Conservation (phyloP, 2,797 vertebrate species). For the Sebastes trivittatus region DNA sequence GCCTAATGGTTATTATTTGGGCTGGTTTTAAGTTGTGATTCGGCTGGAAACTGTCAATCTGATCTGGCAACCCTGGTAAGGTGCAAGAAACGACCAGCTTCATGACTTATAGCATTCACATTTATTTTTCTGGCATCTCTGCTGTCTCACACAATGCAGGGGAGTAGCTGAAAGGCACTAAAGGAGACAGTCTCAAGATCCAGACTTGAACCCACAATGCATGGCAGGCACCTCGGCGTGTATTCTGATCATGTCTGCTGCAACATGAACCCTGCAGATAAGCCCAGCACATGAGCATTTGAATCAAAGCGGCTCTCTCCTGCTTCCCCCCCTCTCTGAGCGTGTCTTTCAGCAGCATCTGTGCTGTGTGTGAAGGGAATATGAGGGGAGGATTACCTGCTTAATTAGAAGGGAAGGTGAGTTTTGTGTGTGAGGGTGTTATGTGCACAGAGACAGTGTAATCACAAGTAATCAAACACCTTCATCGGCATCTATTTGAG, state of each 20-base stretch:
- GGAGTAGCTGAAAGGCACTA: background rate
- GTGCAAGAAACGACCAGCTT: background rate
- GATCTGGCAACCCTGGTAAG: background rate
- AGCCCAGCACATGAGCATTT: constrained; percentile 33
- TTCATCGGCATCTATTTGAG: constrained; percentile 31
- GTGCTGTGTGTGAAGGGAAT: constrained; percentile 30
- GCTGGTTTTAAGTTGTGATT: too few relatives aligned
- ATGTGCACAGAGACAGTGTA: constrained; percentile 9
- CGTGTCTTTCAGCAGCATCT: constrained; percentile 49
- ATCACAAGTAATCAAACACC: constrained; percentile 53
- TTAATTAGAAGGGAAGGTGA: constrained; percentile 51
- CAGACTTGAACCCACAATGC: background rate
- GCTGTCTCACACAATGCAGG: background rate
- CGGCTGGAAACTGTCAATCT: too few relatives aligned
- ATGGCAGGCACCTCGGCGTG: background rate
- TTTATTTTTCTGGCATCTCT: background rate
- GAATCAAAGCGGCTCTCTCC: constrained; percentile 33
- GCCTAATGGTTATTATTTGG: too few relatives aligned
- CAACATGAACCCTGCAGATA: constrained; percentile 40
- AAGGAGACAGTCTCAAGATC: background rate
- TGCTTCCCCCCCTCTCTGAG: constrained; percentile 12
- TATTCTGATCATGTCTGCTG: constrained; percentile 42
- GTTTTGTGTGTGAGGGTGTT: constrained; percentile 4
- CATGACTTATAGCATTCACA: background rate
- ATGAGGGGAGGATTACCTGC: constrained; percentile 55